Percentiles rank a stretch among this genome's conserved stretches.
Conservation (phyloP, 2,797 vertebrate species). For the Masticophis lateralis region DNA sequence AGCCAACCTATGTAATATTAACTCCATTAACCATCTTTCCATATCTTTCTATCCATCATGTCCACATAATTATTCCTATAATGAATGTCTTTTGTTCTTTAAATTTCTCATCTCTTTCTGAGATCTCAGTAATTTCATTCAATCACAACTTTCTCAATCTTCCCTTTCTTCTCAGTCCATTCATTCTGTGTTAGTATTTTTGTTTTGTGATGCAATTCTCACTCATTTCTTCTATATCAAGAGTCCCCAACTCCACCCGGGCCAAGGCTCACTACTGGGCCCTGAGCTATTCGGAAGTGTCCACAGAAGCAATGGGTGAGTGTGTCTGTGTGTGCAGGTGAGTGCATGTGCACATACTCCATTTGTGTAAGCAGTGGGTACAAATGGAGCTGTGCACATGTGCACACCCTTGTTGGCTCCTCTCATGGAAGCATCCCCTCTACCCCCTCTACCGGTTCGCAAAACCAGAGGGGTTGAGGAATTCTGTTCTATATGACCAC, state of each 20-base stretch:
- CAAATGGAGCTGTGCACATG: not conserved
- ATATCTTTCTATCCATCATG: not conserved
- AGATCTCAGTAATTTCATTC: not conserved
- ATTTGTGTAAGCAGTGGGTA: not conserved
- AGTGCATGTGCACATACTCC: not conserved
- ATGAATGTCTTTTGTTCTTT: not conserved
- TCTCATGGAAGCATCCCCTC: not conserved
- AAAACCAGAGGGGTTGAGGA: not conserved
- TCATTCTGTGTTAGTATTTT: not conserved
- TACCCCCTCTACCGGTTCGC: not conserved
- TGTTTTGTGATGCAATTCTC: not conserved
- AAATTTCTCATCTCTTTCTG: not conserved
- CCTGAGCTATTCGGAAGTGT: not conserved
- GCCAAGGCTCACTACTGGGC: not conserved
- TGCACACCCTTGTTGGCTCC: not conserved
- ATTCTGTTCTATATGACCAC: not conserved
- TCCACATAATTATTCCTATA: not conserved
- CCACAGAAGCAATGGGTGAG: rapidly evolving
- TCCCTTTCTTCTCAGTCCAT: not conserved
- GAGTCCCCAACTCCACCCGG: not conserved
- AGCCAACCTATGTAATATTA: not conserved
- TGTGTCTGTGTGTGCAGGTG: rapidly evolving
- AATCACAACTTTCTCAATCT: not conserved
- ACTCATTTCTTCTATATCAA: not conserved
- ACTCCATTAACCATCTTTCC: not conserved